A percentile compares a stretch with the other conserved stretches of the same genome.
Evolutionary conservation across 2,113 vertebrate genomes (phyloP).

Genomic region (Physeter macrocephalus): DNA sequence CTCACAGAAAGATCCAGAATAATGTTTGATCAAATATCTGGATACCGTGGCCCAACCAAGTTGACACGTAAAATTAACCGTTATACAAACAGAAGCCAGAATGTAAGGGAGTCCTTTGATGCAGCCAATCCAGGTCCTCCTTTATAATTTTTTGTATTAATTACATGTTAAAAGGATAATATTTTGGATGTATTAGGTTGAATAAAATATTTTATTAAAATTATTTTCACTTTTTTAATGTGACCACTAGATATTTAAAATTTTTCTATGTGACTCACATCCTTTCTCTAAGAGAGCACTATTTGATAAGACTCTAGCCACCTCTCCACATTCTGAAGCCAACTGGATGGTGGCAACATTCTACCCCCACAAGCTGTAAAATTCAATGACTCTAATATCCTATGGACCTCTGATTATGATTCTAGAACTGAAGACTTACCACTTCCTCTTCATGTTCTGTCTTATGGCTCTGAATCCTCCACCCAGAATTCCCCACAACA

Average conservation of each 20-base stretch:
- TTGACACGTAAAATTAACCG: not conserved
- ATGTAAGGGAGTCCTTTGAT: not conserved
- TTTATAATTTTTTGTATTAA: not conserved
- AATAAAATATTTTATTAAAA: not conserved
- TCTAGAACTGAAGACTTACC: not conserved
- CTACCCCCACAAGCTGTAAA: not conserved
- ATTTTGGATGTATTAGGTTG: not conserved
- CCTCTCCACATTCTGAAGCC: not conserved
- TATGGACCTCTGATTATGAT: not conserved
- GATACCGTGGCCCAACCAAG: not conserved
- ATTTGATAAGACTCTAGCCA: not conserved
- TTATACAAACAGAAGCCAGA: not conserved
- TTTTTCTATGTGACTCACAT: rapidly evolving
- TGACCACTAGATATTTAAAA: not conserved
- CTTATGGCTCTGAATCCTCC: conserved; percentile 59
- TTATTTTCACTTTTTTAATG: not conserved
- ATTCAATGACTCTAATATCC: not conserved
- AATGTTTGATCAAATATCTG: not conserved
- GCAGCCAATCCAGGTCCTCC: not conserved
- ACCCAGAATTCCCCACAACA: not conserved
- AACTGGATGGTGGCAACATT: not conserved
- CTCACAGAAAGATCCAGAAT: not conserved
- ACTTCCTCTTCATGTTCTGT: conserved; percentile 60
- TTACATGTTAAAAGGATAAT: not conserved
- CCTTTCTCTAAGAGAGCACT: not conserved